Evolutionary conservation across 2,888 invertebrate genomes (phyloP).

Genomic region (Parascotia fuliginaria): DNA sequence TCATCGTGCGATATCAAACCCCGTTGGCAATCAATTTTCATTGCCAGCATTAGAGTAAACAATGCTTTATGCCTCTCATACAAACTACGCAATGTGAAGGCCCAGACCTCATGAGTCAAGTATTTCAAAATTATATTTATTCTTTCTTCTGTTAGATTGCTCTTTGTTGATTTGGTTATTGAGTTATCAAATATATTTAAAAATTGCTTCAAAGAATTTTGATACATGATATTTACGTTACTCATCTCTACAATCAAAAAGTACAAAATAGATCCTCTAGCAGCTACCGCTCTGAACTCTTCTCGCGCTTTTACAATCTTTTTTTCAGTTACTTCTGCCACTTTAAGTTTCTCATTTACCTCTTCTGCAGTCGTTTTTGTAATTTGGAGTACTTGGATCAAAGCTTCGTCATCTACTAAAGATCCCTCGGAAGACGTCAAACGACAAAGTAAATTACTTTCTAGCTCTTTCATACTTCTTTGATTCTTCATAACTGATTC

Average conservation of each 20-base stretch:
- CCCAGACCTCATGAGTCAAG: constrained; percentile 96
- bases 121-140: constrained; percentile 95
- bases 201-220: constrained; percentile 97
- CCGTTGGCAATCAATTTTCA: constrained; percentile 96
- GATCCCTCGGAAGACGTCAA: constrained; percentile 97
- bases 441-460: constrained; percentile 95
- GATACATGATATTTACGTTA: constrained; percentile 98
- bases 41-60: constrained; percentile 96
- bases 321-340: constrained; percentile 96
- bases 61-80: constrained; percentile 97
- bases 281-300: constrained; percentile 97
- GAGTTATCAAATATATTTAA: constrained; percentile 96
- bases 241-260: constrained; percentile 99
- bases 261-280: constrained; percentile 96
- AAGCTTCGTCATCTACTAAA: constrained; percentile 97
- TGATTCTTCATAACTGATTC: constrained; percentile 99
- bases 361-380: constrained; percentile 96
- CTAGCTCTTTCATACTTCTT: constrained; percentile 97
- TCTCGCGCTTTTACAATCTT: constrained; percentile 97
- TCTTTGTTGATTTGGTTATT: constrained; percentile 95
- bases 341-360: constrained; percentile 96
- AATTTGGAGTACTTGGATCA: constrained; percentile 95
- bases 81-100: constrained; percentile 95
- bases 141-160: constrained; percentile 92
- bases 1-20: constrained; percentile 94